Base-by-base conservation (phyloP, 2,888 invertebrate genomes). In the Hydrotaea diabolus region DNA sequence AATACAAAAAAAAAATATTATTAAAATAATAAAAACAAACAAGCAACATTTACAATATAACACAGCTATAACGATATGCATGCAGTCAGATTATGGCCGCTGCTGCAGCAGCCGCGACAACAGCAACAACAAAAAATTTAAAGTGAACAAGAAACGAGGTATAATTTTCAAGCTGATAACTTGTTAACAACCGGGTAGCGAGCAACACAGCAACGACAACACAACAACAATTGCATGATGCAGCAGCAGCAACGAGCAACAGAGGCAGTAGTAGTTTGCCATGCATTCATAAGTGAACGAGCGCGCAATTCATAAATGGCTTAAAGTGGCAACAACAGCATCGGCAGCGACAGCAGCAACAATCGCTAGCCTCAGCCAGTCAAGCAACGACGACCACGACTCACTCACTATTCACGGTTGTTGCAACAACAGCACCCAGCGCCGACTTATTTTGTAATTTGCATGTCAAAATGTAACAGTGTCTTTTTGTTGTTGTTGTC, bases 101-200 rank as follows among this genome's bases (percentile, higher is more conserved):
- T 66, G 59, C 62, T 31, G 55, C 71, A 21, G 49, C 43, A 78
- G 36, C 82, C 62, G 62, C 69, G 43, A 15, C 64, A 17, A n/a
- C 31, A 55, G 31, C 76, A 23, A 17, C 17, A 77, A 66, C 49
- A 39, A 79, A 82, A 78, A 83, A 82, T 59, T 74, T 79, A 85
- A 85, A 82, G 79, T 85, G 85, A 85, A 74, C 79, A 82, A 82
- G 76, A 82, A 79, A 79, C 85, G 81, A 85, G 82, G 85, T 82
- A 85, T 85, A 85, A 85, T 85, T 85, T 85, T 82, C 85, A 80
- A 85, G 79, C 82, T 85, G 85, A 85, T 85, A 85, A 85, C 85
- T 85, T 85, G 85, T 85, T 85, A 85, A 31, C 73, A 71, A 80
- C 80, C n/a, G 69, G 46, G 21, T 57, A 69, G 21, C 69, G 46